Evolutionary conservation across 2,797 vertebrate genomes (phyloP).

Genomic region (Delichon dasypus): DNA sequence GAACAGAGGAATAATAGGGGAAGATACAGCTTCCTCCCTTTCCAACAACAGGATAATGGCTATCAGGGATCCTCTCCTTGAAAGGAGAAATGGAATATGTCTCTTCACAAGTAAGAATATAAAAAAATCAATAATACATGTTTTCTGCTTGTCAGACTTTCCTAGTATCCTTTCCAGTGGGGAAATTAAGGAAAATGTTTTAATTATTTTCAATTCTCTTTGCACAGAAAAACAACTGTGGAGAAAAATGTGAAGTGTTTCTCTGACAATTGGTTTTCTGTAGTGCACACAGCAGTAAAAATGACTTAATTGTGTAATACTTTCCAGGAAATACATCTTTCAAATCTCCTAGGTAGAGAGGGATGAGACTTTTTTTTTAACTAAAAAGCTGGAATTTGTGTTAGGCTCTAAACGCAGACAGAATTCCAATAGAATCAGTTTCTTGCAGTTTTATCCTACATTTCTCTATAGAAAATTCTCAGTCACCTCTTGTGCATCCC

Average conservation of each 20-base stretch:
- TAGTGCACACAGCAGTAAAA: neutral
- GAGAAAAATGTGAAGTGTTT: neutral
- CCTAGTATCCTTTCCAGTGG: neutral
- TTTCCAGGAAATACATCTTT: neutral
- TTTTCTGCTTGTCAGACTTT: neutral
- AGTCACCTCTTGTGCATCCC: accelerated
- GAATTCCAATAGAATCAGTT: neutral
- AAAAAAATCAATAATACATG: neutral
- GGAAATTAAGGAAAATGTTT: neutral
- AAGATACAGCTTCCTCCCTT: neutral
- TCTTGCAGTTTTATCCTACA: neutral
- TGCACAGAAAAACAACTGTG: neutral
- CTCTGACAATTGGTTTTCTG: neutral
- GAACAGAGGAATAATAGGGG: neutral
- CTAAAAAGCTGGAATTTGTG: neutral
- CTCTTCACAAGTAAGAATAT: neutral
- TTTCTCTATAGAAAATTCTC: neutral
- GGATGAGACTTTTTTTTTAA: neutral
- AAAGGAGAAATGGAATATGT: neutral
- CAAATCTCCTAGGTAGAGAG: neutral
- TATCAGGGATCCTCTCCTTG: neutral
- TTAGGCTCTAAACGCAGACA: neutral
- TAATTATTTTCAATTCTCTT: conserved; percentile 4
- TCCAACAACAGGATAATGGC: neutral
- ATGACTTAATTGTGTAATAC: neutral